Conservation (phyloP, 2,888 invertebrate species). For the Phaedon cochleariae region DNA sequence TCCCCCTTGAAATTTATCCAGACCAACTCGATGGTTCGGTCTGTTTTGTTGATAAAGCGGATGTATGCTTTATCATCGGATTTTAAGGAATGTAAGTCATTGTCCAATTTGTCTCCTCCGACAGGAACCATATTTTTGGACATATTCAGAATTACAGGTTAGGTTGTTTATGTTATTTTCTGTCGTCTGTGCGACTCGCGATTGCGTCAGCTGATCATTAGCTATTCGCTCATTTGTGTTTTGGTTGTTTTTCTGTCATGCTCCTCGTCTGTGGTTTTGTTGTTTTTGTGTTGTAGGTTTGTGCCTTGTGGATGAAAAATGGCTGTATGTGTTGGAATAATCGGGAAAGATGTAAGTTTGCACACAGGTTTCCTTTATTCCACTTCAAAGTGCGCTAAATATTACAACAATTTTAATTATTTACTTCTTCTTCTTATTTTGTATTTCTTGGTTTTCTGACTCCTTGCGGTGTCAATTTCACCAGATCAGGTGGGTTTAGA, state of each 20-base stretch:
- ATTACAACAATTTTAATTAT: neutral
- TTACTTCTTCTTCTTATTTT: too few species aligned
- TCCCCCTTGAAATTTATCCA: slow-evolving; percentile 82
- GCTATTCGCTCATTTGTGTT: neutral
- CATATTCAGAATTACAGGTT: too few species aligned
- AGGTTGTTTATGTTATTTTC: too few species aligned
- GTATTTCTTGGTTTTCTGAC: too few species aligned
- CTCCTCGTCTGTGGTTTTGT: too few species aligned
- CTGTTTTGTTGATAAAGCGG: slow-evolving; percentile 70
- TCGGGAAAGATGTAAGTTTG: slow-evolving; percentile 90
- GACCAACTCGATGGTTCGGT: slow-evolving; percentile 67
- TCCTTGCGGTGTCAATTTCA: too few species aligned
- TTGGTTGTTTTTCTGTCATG: too few species aligned
- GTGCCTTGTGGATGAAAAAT: slow-evolving; percentile 65
- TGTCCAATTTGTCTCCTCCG: neutral
- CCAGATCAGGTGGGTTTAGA: too few species aligned
- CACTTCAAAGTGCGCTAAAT: neutral
- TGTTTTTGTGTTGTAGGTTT: too few species aligned
- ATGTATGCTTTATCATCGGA: slow-evolving; percentile 61
- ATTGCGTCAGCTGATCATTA: neutral
- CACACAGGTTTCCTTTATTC: too few species aligned
- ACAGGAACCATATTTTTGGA: neutral
- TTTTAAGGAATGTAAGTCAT: neutral
- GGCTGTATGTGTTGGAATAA: slow-evolving; percentile 94
- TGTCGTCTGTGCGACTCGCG: too few species aligned